Conservation (phyloP, 2,113 vertebrate genomes). For the Ammodytes dubius region DNA sequence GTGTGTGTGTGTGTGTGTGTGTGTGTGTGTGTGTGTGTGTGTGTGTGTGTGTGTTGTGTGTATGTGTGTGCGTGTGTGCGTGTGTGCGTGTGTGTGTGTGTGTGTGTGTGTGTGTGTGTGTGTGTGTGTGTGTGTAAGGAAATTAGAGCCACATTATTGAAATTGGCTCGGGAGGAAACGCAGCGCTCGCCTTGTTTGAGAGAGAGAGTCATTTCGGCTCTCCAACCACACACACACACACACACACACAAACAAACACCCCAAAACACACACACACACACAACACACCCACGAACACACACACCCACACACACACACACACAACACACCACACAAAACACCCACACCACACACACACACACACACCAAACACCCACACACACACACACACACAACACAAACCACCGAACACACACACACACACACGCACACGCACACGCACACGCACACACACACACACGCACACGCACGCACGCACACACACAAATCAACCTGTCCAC, state of each 20-base stretch:
- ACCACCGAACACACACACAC: neutral
- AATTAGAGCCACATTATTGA: too few relatives aligned
- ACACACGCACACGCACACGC: too few relatives aligned
- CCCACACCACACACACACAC: neutral
- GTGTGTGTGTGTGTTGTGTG: neutral
- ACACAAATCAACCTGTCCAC: too few relatives aligned
- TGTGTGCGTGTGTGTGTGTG: neutral
- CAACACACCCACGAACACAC: neutral
- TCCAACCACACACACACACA: too few relatives aligned
- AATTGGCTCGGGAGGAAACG: too few relatives aligned
- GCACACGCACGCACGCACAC: too few relatives aligned
- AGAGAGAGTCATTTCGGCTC: too few relatives aligned
- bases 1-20: neutral
- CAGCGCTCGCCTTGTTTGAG: too few relatives aligned
- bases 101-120: neutral
- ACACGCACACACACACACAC: too few relatives aligned
- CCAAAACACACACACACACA: neutral
- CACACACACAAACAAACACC: too few relatives aligned
- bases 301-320: neutral
- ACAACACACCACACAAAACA: slow-evolving; percentile 58
- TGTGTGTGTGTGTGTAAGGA: neutral
- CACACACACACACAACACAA: neutral
- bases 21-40: neutral
- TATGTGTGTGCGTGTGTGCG: neutral
- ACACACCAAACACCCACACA: neutral